A percentile compares a stretch with the other conserved stretches of the same genome.
Conservation (phyloP, 2,113 vertebrate genomes). For the Chionis minor region DNA sequence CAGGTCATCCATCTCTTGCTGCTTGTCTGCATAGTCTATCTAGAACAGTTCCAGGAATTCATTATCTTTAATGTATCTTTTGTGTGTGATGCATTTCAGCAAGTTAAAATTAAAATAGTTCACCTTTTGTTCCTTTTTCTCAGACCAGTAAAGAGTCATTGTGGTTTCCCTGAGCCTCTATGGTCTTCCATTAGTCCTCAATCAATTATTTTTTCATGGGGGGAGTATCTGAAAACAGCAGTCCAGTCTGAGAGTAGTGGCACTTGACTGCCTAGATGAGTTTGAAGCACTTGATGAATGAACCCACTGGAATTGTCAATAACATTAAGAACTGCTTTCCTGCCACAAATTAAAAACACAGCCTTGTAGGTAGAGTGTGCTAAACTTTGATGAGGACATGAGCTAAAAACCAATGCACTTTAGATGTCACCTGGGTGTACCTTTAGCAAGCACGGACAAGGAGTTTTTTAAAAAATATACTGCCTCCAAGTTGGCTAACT, state of each 20-base stretch:
- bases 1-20: not conserved
- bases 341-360: conserved; percentile 1
- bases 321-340: conserved; percentile 26
- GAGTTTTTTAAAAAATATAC: not conserved
- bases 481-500: not conserved
- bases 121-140: not conserved
- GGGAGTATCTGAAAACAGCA: conserved; percentile 7
- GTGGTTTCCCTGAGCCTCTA: not conserved
- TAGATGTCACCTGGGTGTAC: not conserved
- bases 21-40: not conserved
- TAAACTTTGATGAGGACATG: not conserved
- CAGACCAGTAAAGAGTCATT: not conserved
- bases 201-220: conserved; percentile 28
- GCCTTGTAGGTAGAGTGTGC: not conserved
- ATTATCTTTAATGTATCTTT: not conserved
- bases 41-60: not conserved
- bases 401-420: not conserved
- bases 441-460: not conserved
- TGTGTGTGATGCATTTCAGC: not conserved
- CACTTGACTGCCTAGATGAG: not conserved
- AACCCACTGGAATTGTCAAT: conserved; percentile 3
- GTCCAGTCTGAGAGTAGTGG: not conserved
- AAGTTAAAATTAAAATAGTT: not conserved
- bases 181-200: conserved; percentile 28
- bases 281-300: not conserved